A percentile compares a stretch with the other conserved stretches of the same genome.
phyloP scores from a whole-genome alignment of 1,140 invertebrate genomes.

The Hestina assimilis region DNA sequence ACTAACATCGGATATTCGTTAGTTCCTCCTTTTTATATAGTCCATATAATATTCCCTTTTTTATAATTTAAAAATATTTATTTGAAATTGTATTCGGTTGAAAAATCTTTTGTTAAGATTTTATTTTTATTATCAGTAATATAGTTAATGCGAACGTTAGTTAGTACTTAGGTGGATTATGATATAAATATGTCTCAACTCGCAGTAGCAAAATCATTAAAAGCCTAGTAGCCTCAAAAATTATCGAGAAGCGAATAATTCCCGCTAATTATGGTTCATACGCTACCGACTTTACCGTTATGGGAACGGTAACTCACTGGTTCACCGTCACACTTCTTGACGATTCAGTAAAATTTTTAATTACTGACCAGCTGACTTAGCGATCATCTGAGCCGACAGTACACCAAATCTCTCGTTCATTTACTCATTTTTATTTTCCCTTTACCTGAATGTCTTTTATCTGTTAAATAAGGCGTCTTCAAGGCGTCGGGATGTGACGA shows the following conservation, averaged over 20 bases:
- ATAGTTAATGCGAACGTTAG: too few relatives aligned
- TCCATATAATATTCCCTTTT: too few relatives aligned
- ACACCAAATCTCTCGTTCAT: conserved; percentile 1
- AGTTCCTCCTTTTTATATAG: too few relatives aligned
- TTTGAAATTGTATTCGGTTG: too few relatives aligned
- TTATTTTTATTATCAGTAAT: too few relatives aligned
- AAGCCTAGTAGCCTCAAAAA: conserved; percentile 19
- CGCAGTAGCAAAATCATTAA: conserved; percentile 1
- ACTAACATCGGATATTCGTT: too few relatives aligned
- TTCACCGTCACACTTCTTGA: conserved; percentile 21
- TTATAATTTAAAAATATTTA: too few relatives aligned
- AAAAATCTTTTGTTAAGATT: too few relatives aligned
- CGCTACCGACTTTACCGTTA: conserved; percentile 25
- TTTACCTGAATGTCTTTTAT: neutral
- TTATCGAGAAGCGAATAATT: conserved; percentile 29
- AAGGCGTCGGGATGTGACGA: too few relatives aligned
- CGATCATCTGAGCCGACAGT: neutral
- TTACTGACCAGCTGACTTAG: conserved; percentile 7
- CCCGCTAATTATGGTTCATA: conserved; percentile 26
- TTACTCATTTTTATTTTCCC: too few relatives aligned
- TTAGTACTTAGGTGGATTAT: too few relatives aligned
- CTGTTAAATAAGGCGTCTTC: neutral
- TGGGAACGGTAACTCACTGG: conserved; percentile 20
- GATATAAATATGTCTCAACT: neutral
- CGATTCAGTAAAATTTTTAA: conserved; percentile 20